Percentiles rank a stretch among this genome's conserved stretches.
These are phyloP conservation scores for Sicus ferrugineus DNA, from an alignment of 2,888 invertebrate genomes.

Conservation along the genomic window DNA sequence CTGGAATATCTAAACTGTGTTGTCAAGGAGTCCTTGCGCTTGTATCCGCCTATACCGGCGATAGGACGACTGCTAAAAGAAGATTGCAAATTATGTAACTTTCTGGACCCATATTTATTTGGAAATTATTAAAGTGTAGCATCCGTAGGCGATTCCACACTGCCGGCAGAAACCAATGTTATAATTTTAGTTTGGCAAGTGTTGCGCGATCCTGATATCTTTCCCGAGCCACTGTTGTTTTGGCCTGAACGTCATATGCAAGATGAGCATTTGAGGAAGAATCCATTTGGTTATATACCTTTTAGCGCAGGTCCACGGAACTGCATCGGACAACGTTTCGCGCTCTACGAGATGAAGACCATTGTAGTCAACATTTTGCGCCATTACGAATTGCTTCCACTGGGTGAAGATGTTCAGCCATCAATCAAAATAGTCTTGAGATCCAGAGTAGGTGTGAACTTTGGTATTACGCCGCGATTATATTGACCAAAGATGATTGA, in stretches of 20 bases:
- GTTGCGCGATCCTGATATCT: constrained; percentile 51
- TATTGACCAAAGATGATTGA: too few species aligned
- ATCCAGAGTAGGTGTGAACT: constrained; percentile 56
- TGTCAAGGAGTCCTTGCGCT: constrained; percentile 72
- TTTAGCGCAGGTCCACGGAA: constrained; percentile 67
- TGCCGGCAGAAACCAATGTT: constrained; percentile 56
- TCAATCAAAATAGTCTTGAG: constrained; percentile 58
- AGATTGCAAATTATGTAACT: constrained; percentile 67
- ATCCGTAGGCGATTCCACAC: constrained; percentile 38
- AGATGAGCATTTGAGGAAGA: constrained; percentile 61
- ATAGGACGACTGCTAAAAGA: constrained; percentile 69
- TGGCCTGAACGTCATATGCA: constrained; percentile 61
- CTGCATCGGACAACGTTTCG: constrained; percentile 61
- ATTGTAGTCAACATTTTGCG: constrained; percentile 54
- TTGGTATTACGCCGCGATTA: constrained; percentile 50
- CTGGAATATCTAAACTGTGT: constrained; percentile 68
- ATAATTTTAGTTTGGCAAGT: constrained; percentile 56
- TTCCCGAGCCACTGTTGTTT: constrained; percentile 53
- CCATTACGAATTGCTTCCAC: constrained; percentile 53
- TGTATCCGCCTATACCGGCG: constrained; percentile 73
- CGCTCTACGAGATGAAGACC: constrained; percentile 55
- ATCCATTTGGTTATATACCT: constrained; percentile 54
- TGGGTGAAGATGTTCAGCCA: constrained; percentile 54
- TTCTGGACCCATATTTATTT: not conserved
- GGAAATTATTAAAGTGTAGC: not conserved